Percentiles rank a stretch among this genome's conserved stretches.
These are phyloP conservation scores for Blennius ocellaris DNA, from an alignment of 2,113 vertebrate species.

Conservation along the genomic window DNA sequence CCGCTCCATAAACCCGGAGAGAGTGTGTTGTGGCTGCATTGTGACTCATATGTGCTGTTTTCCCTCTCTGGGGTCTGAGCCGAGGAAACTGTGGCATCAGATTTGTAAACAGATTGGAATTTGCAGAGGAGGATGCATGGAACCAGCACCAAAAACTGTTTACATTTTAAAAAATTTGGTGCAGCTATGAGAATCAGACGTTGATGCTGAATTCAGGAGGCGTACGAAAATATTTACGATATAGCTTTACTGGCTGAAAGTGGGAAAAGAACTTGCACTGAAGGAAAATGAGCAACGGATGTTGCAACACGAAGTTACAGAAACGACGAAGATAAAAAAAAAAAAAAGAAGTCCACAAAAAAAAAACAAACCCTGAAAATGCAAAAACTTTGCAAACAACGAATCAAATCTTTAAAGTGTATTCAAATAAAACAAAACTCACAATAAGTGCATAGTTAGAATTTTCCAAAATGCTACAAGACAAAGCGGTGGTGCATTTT, in stretches of 20 bases:
- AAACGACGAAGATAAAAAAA: neutral
- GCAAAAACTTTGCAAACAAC: neutral
- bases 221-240: too few relatives aligned
- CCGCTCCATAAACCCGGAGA: slow-evolving; percentile 19
- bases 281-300: neutral
- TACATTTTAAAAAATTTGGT: too few relatives aligned
- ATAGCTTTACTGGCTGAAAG: neutral
- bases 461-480: neutral
- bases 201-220: too few relatives aligned
- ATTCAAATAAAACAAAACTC: neutral
- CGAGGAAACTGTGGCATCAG: slow-evolving; percentile 12
- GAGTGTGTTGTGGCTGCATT: slow-evolving; percentile 18
- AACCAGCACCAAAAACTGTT: too few relatives aligned
- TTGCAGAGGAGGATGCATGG: too few relatives aligned
- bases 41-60: neutral
- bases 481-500: neutral
- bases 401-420: fast-evolving
- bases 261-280: neutral
- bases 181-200: too few relatives aligned
- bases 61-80: slow-evolving; percentile 7
- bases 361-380: neutral
- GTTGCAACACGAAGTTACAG: neutral
- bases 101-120: slow-evolving; percentile 24
- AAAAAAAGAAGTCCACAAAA: neutral
- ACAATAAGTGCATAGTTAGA: neutral